Percentiles rank a stretch among this genome's conserved stretches.
Evolutionary conservation across 2,113 vertebrate species (phyloP).

Genomic region (Piaya cayana): DNA sequence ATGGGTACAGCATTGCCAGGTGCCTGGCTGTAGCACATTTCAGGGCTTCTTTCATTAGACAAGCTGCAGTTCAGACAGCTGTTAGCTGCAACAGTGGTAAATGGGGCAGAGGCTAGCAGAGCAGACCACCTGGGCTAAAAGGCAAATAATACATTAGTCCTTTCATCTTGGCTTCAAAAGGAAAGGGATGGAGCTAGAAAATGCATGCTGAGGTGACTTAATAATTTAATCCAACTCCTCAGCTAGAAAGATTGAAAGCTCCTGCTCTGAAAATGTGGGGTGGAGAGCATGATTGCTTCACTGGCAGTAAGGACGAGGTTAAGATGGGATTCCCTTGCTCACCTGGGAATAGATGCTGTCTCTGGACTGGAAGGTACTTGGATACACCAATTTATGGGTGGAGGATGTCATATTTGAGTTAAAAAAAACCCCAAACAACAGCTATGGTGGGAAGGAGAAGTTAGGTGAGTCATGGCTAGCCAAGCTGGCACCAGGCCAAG

Average conservation of each 20-base stretch:
- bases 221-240: not conserved
- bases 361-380: not conserved
- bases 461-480: constrained; percentile 24
- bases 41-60: not conserved
- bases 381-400: not conserved
- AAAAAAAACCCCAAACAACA: not conserved
- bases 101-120: not conserved
- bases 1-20: not conserved
- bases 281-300: not conserved
- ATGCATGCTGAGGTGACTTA: not conserved
- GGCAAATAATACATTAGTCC: not conserved
- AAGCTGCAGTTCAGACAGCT: not conserved
- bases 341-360: not conserved
- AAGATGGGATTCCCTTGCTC: not conserved
- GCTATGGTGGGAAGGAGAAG: not conserved
- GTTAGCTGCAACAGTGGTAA: constrained; percentile 1
- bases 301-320: not conserved
- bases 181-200: not conserved
- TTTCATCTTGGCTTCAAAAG: not conserved
- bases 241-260: not conserved
- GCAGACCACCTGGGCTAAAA: not conserved
- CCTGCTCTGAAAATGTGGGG: not conserved
- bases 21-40: not conserved
- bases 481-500: not conserved
- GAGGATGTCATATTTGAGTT: not conserved